phyloP scores from a whole-genome alignment of 1,140 invertebrate species.

The Eciton burchellii region DNA sequence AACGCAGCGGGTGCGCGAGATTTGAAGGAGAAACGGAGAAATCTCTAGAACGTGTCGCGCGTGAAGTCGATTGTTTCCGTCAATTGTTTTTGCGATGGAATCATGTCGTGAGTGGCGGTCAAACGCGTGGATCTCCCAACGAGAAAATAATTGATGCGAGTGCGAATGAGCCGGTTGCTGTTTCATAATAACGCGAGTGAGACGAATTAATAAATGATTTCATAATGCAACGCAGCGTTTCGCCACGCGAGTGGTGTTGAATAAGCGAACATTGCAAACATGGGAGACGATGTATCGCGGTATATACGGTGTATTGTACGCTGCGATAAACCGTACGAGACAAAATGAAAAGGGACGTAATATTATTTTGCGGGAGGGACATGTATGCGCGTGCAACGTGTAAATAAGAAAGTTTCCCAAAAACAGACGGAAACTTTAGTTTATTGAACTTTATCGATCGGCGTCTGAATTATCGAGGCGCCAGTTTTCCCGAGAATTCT shows the following conservation, averaged over 20 bases:
- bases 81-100: not conserved
- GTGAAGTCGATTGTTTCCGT: not conserved
- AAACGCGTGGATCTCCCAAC: not conserved
- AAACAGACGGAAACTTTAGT: not conserved
- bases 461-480: constrained; percentile 19
- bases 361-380: not conserved
- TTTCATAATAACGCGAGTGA: not conserved
- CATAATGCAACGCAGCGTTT: constrained; percentile 5
- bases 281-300: not conserved
- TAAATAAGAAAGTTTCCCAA: not conserved
- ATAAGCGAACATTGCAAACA: constrained; percentile 21
- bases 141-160: constrained; percentile 22
- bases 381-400: not conserved
- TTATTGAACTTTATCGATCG: constrained; percentile 5
- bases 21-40: too few relatives aligned
- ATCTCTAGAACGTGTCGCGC: too few relatives aligned
- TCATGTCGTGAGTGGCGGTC: too few relatives aligned
- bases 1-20: too few relatives aligned
- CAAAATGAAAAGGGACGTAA: not conserved
- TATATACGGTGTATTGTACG: not conserved
- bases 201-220: constrained; percentile 35
- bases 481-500: not conserved
- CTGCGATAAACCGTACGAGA: not conserved
- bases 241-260: not conserved
- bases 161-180: not conserved